Evolutionary conservation across 2,113 vertebrate species (phyloP), one percentile per base, ranked within the genome.

Genomic region (Pituophis catenifer): DNA sequence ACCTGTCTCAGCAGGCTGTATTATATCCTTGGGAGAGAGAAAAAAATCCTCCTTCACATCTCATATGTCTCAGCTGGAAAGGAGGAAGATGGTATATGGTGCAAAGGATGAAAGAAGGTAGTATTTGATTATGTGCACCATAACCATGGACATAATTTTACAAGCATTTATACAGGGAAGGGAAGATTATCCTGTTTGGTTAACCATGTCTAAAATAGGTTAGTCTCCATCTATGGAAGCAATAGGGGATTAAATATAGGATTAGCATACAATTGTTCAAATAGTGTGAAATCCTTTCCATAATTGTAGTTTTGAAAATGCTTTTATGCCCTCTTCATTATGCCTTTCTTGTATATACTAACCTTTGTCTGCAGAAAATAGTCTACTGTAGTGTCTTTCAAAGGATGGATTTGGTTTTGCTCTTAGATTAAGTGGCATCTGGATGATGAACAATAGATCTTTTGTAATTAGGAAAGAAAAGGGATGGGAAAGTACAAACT

Each of bases 221-320:
- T 96, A 93, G 65, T 93, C 94, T 95, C 44, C 62, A 55, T 95
- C 86, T 91, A 93, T 53, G 90, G 90, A 93, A 93, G 1, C 5
- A 3, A 92, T 91, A 94, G 62, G 93, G 59, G 33, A 95, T 95
- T 96, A 96, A 91, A 96, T 95, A 92, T 93, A 91, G 62, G 85
- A 95, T 95, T 96, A 96, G 13, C 90, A 94, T 93, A 92, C 33
- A 93, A 95, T 89, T 94, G 50, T 92, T 96, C 50, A 58, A 93
- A 95, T 92, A 93, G n/a, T 89, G 89, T 94, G 3, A 95, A 95
- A 96, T 94, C 21, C 38, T 93, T 96, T 94, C 86, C 44, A 89
- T 92, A 81, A 59, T 13, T 93, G 29, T 90, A 89, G 29, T 91
- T 96, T 94, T 94, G 91, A 95, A 96, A 94, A 95, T n/a, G 9